A percentile compares a stretch with the other conserved stretches of the same genome.
Evolutionary conservation across 2,888 invertebrate species (phyloP).

Genomic region (Lasius fuliginosus): DNA sequence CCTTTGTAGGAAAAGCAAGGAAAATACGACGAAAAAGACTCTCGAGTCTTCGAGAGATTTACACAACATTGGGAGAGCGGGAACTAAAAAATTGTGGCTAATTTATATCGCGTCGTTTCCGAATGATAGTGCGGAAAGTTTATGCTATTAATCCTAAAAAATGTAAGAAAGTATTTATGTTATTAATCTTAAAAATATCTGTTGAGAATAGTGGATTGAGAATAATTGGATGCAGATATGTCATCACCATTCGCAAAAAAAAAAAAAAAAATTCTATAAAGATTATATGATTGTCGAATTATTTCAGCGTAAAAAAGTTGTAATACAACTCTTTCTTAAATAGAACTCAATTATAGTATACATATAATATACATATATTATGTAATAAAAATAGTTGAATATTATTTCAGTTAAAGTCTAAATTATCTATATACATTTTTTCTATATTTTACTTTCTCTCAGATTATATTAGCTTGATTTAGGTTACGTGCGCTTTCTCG

Average conservation of each 20-base stretch:
- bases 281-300: neutral
- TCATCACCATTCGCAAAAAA: neutral
- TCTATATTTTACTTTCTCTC: neutral
- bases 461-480: neutral
- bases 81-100: neutral
- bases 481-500: neutral
- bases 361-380: neutral
- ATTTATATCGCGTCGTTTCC: conserved; percentile 19
- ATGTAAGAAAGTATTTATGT: neutral
- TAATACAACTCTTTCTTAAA: neutral
- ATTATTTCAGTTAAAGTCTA: neutral
- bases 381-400: neutral
- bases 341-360: neutral
- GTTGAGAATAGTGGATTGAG: neutral
- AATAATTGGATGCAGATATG: neutral
- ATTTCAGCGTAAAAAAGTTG: neutral
- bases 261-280: neutral
- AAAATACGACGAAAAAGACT: conserved; percentile 10
- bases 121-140: neutral
- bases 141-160: neutral
- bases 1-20: conserved; percentile 15
- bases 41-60: conserved; percentile 28
- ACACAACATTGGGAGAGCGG: conserved; percentile 19
- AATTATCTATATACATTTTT: neutral
- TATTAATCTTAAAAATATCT: neutral